Conservation (phyloP, 2,797 vertebrate species). For the Danionella dracula region DNA sequence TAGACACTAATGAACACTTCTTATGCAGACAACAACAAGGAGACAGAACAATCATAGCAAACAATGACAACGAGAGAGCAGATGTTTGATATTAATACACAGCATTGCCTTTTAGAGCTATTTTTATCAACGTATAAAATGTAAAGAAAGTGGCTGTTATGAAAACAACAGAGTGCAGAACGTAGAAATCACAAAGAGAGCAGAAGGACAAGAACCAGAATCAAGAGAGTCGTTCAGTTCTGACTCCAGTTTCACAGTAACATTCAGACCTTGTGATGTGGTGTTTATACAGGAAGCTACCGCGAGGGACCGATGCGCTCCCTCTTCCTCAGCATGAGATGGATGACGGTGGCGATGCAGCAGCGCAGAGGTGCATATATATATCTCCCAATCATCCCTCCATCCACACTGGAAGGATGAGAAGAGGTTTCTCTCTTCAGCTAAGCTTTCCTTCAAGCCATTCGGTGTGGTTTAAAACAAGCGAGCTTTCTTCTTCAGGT, state of each 20-base stretch:
- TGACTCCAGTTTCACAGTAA: conserved; percentile 37
- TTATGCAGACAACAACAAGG: not conserved
- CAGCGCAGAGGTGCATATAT: conserved; percentile 56
- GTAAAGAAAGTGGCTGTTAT: conserved; percentile 28
- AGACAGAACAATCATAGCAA: conserved; percentile 8
- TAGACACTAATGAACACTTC: not conserved
- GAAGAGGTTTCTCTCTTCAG: conserved; percentile 17
- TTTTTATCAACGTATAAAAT: conserved; percentile 29
- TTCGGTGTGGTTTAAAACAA: conserved; percentile 73
- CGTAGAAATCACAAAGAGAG: conserved; percentile 14
- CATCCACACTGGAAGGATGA: conserved; percentile 5
- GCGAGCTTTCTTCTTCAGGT: conserved; percentile 92
- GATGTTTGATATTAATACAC: not conserved
- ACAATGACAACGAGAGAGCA: not conserved
- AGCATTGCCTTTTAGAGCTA: conserved; percentile 7
- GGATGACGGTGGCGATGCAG: conserved; percentile 49
- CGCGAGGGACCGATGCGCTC: conserved; percentile 27
- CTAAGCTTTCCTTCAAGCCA: conserved; percentile 29
- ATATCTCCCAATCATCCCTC: conserved; percentile 32
- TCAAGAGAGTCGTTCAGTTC: not conserved
- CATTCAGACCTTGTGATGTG: conserved; percentile 53
- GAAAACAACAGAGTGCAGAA: conserved; percentile 13
- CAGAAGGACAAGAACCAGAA: not conserved
- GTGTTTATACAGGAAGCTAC: conserved; percentile 36
- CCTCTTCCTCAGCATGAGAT: conserved; percentile 39